A percentile compares a stretch with the other conserved stretches of the same genome.
Evolutionary conservation across 1,140 invertebrate species (phyloP).

Genomic region (Holcopasites calliopsidis): DNA sequence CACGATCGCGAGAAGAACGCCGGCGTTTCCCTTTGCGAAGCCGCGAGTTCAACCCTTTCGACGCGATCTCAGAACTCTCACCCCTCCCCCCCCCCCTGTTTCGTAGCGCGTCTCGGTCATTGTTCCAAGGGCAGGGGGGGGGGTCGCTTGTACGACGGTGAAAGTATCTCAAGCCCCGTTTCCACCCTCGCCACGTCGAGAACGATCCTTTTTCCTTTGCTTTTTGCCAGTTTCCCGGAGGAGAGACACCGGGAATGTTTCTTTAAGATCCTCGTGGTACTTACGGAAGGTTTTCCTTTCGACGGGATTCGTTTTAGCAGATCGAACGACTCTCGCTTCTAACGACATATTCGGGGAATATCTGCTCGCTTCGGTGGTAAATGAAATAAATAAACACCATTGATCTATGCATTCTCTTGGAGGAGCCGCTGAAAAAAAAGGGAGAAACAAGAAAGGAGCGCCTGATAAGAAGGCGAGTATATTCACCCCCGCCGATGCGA

Average conservation of each 20-base stretch:
- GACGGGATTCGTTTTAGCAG: too few relatives aligned
- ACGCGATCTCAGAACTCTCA: slow-evolving; percentile 17
- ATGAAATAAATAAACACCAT: too few relatives aligned
- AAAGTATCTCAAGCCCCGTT: neutral
- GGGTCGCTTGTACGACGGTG: neutral
- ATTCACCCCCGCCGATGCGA: slow-evolving; percentile 3
- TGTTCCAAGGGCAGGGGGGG: neutral
- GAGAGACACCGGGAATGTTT: neutral
- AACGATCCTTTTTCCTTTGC: neutral
- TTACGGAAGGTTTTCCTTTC: too few relatives aligned
- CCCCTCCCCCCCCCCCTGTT: neutral
- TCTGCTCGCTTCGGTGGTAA: too few relatives aligned
- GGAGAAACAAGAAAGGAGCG: neutral
- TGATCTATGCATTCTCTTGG: too few relatives aligned
- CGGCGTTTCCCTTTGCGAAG: slow-evolving; percentile 25
- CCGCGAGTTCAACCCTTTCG: slow-evolving; percentile 36
- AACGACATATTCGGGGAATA: too few relatives aligned
- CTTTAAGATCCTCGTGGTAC: too few relatives aligned
- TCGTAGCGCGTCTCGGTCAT: slow-evolving; percentile 34
- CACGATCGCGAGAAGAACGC: slow-evolving; percentile 44
- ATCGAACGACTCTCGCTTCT: too few relatives aligned
- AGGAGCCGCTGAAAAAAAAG: neutral
- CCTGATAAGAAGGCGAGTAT: neutral
- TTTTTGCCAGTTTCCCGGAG: neutral
- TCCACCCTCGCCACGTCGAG: neutral